Base-by-base conservation (phyloP, 2,113 vertebrate species). In the Gobiocypris rarus region DNA sequence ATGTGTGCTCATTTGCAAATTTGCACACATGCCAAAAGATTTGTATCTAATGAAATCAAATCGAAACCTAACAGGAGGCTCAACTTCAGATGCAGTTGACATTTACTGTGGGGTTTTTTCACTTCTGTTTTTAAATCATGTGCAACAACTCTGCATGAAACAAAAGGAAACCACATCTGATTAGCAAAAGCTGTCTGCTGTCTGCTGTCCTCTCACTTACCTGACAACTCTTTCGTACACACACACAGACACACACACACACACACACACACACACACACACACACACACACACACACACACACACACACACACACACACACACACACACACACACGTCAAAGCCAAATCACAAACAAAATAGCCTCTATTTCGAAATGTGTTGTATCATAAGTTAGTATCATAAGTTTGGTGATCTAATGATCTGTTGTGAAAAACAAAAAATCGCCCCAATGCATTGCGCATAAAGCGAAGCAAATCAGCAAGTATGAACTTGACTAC, bases 401-500 rank as follows among this genome's bases (percentile, higher is more conserved):
- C 38, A 38, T 38, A 38, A 38, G 38, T 1, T 28, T 10, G 58
- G 52, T 48, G 9, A 75, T 10, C 26, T 26, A 11, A 41, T 54
- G 17, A 54, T 34, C 43, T 9, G 11, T 26, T 41, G 3, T 15
- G 22, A 65, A 48, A 38, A 61, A 63, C 34, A 2, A 50, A n/a
- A 70, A 41, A 19, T 17, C 24, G 2, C 48, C 61, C 2, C 54
- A 43, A 26, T 15, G 43, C 24, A 73, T 0, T 11, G 65, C 6
- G 4, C 1, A 5, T 19, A 24, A 19, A 73, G 26, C 11, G 13
- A 61, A 38, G 13, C 50, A n/a, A 14, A 24, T 69, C 17, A 26
- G 34, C 70, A 79, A 73, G 83, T 58, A 84, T 43, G 58, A 87
- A 67, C 85, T 85, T 82, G 83, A 83, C 70, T 69, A 24, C 24